Conservation (phyloP, 2,888 invertebrate genomes). For the Cosmia pyralina region DNA sequence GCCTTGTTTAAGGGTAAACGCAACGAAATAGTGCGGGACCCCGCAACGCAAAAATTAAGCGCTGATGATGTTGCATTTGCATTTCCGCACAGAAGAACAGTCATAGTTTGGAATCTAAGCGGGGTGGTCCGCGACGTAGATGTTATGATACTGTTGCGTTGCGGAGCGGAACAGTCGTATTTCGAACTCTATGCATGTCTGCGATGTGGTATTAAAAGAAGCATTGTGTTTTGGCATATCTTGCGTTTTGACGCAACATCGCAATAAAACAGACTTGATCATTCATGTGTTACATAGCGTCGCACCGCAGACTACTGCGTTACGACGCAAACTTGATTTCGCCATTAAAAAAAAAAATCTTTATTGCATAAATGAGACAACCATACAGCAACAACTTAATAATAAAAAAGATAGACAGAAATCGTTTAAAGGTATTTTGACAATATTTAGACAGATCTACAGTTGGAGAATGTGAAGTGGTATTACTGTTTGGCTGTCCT, state of each 20-base stretch:
- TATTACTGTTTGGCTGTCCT: too few species aligned
- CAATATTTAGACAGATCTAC: too few species aligned
- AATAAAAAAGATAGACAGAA: too few species aligned
- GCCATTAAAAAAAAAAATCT: too few species aligned
- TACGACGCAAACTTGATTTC: neutral
- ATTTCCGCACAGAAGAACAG: neutral
- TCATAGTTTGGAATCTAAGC: neutral
- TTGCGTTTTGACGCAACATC: neutral
- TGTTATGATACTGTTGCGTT: neutral
- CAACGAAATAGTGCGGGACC: neutral
- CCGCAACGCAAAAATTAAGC: neutral
- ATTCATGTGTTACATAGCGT: neutral
- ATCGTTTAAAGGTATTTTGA: too few species aligned
- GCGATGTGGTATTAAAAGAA: neutral
- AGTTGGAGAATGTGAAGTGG: too few species aligned
- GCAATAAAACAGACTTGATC: neutral
- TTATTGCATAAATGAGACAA: too few species aligned
- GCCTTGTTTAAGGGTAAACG: slow-evolving; percentile 26
- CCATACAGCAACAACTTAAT: too few species aligned
- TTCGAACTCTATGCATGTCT: neutral
- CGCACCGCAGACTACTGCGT: neutral
- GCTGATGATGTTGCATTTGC: neutral
- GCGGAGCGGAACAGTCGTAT: neutral
- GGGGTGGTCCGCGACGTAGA: neutral
- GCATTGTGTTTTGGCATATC: neutral